A percentile compares a stretch with the other conserved stretches of the same genome.
Evolutionary conservation across 2,113 vertebrate genomes (phyloP).

Genomic region (Pangasianodon gigas): DNA sequence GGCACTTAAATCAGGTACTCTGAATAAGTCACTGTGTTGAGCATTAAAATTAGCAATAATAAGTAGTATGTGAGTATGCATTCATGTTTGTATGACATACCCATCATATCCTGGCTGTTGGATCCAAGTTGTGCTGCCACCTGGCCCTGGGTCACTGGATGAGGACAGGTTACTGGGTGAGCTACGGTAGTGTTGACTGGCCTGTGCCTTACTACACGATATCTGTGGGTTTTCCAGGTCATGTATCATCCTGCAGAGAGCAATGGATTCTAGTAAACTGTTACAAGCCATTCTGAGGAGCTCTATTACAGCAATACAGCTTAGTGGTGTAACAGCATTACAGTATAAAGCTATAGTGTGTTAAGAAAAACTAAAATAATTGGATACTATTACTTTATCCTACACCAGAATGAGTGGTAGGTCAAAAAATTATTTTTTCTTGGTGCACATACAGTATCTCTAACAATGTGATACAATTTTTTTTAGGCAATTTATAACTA

Average conservation of each 20-base stretch:
- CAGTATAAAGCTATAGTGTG: background rate
- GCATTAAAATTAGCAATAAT: background rate
- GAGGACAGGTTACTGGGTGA: conserved; percentile 97
- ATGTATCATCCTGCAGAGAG: conserved; percentile 56
- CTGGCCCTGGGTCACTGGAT: conserved; percentile 92
- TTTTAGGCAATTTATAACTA: too few relatives aligned
- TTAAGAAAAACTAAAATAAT: background rate
- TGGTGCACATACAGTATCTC: background rate
- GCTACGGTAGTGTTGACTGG: conserved; percentile 81
- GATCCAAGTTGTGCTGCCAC: conserved; percentile 86
- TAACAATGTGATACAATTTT: too few relatives aligned
- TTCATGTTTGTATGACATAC: conserved; percentile 67
- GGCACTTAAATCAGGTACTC: background rate
- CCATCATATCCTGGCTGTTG: conserved; percentile 89
- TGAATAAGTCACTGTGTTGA: background rate
- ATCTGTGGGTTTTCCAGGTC: conserved; percentile 66
- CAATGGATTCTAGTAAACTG: background rate
- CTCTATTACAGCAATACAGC: background rate
- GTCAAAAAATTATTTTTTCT: background rate
- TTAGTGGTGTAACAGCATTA: background rate
- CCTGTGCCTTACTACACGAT: conserved; percentile 69
- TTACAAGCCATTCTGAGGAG: background rate
- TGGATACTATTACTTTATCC: background rate
- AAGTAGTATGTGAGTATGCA: background rate
- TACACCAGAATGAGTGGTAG: background rate